Base-by-base conservation (phyloP, 1,140 invertebrate genomes). In the Diprion similis region DNA sequence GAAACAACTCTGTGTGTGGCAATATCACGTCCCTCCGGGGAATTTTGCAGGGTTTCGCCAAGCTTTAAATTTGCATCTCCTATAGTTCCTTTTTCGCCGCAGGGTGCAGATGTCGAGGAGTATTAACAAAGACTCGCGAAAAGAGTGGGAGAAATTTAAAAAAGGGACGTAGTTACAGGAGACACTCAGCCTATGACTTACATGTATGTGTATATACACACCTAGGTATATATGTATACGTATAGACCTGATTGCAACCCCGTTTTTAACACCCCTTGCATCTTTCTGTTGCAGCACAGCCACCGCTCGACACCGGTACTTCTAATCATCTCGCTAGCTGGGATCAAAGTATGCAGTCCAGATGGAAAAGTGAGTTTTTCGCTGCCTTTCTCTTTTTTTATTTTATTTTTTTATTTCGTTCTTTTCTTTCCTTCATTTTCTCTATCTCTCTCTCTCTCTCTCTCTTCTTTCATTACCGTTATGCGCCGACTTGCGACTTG, bases 301-400 rank as follows among this genome's bases (percentile, higher is more conserved):
- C 89, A 88, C 76, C 88, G 89, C 72, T 93, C 91, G 77, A 94
- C 92, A 79, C 90, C 93, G 65, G 93, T 95, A 70, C 87, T 94
- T 15, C 86, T 95, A 76, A 91, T 94, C 77, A 92, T 95, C 74
- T 94, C 94, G 37, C 88, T 94, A 46, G 90, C 92, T 51, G 94
- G 94, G 73, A 92, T 95, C 81, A 95, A 94, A 91, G 92, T 95
- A 89, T 95, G 94, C 91, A 94, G 93, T 85, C 91, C 92, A 84
- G 91, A 94, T 89, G 93, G 93, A 85, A 93, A 94, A 91, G 94
- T 95, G 88, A 91, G 87, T 86, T 75, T 75, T 75, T 69, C 37
- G 8, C 15, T 76, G 19, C 76, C 17, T 13, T 68, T 68, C 8
- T 68, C 18, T 68, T 18, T 7, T 7, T 7, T 64, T 64, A 18